Conservation (phyloP, 2,888 invertebrate genomes). For the Catocala sponsa region DNA sequence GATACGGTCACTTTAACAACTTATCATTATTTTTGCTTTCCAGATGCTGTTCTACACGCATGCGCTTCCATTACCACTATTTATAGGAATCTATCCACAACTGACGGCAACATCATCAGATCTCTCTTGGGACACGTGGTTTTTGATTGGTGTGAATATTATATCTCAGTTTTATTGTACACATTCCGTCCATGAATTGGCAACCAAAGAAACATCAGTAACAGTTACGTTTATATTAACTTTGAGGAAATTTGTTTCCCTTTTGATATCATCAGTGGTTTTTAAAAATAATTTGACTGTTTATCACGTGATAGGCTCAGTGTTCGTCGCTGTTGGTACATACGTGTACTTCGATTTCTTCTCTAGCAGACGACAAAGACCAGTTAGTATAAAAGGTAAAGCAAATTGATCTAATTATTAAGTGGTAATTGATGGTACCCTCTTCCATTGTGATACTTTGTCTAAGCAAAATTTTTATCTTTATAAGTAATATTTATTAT, state of each 20-base stretch:
- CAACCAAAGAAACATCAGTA: constrained; percentile 76
- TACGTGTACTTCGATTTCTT: constrained; percentile 81
- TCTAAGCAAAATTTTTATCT: constrained; percentile 1
- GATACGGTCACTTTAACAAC: too few species aligned
- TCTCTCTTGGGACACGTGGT: constrained; percentile 65
- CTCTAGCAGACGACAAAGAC: constrained; percentile 62
- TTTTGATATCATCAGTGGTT: constrained; percentile 75
- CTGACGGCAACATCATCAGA: constrained; percentile 56
- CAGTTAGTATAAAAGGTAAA: constrained; percentile 67
- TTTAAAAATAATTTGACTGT: constrained; percentile 80
- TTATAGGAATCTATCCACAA: constrained; percentile 70
- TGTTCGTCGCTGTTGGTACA: constrained; percentile 75
- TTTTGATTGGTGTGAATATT: constrained; percentile 68
- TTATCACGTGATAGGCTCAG: constrained; percentile 72
- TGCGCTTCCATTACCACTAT: constrained; percentile 74
- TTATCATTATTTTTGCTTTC: constrained; percentile 37
- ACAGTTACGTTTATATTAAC: constrained; percentile 82
- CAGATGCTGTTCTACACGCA: constrained; percentile 85
- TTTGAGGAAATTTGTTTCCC: constrained; percentile 76
- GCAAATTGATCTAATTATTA: constrained; percentile 5
- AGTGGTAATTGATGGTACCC: not conserved
- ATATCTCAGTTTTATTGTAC: constrained; percentile 77
- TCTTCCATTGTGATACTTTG: not conserved
- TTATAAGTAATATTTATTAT: not conserved
- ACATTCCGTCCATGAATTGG: constrained; percentile 76